Evolutionary conservation across 2,888 invertebrate species (phyloP).

Genomic region (Lapara coniferarum): DNA sequence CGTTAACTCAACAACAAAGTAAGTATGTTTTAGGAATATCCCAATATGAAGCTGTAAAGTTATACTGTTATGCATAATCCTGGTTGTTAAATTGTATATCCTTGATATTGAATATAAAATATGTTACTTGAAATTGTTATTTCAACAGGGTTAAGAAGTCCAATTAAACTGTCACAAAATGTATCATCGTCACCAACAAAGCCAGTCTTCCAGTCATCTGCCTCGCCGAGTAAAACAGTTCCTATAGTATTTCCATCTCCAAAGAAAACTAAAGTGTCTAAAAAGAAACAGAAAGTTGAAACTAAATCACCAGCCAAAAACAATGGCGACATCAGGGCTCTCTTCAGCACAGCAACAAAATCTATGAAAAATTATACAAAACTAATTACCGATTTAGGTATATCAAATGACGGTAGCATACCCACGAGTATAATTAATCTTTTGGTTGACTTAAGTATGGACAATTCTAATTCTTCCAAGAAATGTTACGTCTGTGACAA

Average conservation of each 20-base stretch:
- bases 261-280: slow-evolving; percentile 53
- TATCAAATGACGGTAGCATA: slow-evolving; percentile 63
- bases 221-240: slow-evolving; percentile 1
- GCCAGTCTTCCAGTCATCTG: no score
- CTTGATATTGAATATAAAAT: no score
- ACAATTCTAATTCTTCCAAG: slow-evolving; percentile 54
- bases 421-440: slow-evolving; percentile 67
- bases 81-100: no score
- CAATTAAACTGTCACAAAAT: background rate
- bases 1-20: slow-evolving; percentile 66
- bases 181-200: background rate
- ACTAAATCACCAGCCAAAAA: slow-evolving; percentile 65
- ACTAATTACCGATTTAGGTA: slow-evolving; percentile 66
- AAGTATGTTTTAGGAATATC: slow-evolving; percentile 31
- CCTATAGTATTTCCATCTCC: slow-evolving; percentile 35
- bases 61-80: no score
- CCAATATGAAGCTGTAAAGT: background rate
- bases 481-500: slow-evolving; percentile 74
- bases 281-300: slow-evolving; percentile 56
- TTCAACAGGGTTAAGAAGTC: background rate
- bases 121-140: background rate
- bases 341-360: slow-evolving; percentile 78
- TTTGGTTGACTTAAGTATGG: slow-evolving; percentile 74
- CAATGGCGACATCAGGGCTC: slow-evolving; percentile 82
- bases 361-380: slow-evolving; percentile 77